Conservation (phyloP, 2,797 vertebrate species). For the Sebastes taczanowskii region DNA sequence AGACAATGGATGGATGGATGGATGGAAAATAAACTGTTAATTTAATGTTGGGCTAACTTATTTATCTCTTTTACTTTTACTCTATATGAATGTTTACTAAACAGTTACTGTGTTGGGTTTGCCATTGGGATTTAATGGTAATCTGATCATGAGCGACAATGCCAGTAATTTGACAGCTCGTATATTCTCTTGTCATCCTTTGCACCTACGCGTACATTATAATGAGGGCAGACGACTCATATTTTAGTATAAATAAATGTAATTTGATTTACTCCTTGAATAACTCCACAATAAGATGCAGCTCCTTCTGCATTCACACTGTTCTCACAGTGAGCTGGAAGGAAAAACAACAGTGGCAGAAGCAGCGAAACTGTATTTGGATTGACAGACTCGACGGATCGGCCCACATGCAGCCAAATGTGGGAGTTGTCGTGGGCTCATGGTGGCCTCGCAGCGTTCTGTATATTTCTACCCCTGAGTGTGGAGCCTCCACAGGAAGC, state of each 20-base stretch:
- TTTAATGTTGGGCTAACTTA: background rate
- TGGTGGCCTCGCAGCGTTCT: background rate
- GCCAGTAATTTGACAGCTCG: background rate
- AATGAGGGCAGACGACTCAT: background rate
- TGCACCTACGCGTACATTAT: background rate
- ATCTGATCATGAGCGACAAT: background rate
- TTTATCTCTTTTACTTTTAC: background rate
- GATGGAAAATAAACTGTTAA: background rate
- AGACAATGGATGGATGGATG: background rate
- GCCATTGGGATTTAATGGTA: background rate
- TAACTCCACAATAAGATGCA: background rate
- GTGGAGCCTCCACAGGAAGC: constrained; percentile 23
- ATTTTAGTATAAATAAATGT: background rate
- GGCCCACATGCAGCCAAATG: constrained; percentile 31
- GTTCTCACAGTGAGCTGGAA: background rate
- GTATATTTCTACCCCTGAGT: background rate
- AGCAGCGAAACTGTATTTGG: background rate
- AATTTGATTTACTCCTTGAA: background rate
- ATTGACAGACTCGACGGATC: constrained; percentile 44
- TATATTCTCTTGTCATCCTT: background rate
- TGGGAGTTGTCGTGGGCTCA: constrained; percentile 20
- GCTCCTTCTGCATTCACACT: background rate
- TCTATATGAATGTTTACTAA: background rate
- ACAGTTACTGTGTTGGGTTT: background rate
- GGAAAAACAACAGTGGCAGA: background rate